These are phyloP conservation scores for Cygnus atratus DNA, from an alignment of 2,113 vertebrate genomes.

Conservation along the genomic window DNA sequence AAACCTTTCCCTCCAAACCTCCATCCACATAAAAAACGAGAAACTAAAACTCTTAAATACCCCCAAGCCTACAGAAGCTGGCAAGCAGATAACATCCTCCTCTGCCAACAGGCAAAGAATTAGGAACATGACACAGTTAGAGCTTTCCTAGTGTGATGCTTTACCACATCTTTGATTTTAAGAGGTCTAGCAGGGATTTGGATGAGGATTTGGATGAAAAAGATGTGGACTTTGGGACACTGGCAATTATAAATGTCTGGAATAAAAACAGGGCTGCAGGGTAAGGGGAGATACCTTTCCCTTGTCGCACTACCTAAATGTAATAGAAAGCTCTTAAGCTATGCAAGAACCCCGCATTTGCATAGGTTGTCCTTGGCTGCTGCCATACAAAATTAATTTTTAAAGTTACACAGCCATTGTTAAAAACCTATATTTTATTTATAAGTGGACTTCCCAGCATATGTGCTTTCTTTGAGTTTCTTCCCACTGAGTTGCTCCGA, in stretches of 20 bases:
- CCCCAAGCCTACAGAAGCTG: not conserved
- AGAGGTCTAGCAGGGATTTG: not conserved
- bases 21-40: not conserved
- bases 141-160: not conserved
- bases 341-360: not conserved
- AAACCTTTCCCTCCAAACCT: rapidly evolving
- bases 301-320: not conserved
- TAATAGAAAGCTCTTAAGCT: not conserved
- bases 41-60: not conserved
- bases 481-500: not conserved
- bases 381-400: not conserved
- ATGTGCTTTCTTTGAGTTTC: not conserved
- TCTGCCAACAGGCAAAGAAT: not conserved
- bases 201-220: not conserved
- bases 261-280: not conserved
- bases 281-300: not conserved
- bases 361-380: not conserved
- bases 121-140: not conserved
- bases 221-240: not conserved
- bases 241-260: not conserved
- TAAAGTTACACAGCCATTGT: not conserved
- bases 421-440: not conserved
- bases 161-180: not conserved
- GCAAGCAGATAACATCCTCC: not conserved
- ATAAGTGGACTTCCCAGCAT: not conserved